phyloP scores from a whole-genome alignment of 2,888 invertebrate species.

The Clostera curtula region DNA sequence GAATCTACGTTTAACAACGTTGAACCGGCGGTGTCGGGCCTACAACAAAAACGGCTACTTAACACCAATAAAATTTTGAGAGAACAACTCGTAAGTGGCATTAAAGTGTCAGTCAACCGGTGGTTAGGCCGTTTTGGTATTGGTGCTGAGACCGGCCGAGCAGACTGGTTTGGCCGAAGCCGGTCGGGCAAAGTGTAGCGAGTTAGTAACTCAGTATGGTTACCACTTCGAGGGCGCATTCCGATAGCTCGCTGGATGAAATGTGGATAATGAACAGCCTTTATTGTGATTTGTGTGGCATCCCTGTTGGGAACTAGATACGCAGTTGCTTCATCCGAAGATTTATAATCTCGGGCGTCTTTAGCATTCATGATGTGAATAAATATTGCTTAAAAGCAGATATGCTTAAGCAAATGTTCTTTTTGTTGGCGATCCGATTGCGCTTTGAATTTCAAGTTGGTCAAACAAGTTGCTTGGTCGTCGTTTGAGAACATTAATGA shows the following conservation, averaged over 20 bases:
- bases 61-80: slow-evolving; percentile 64
- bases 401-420: slow-evolving; percentile 5
- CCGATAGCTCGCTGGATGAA: slow-evolving; percentile 61
- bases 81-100: slow-evolving; percentile 66
- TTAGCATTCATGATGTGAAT: slow-evolving; percentile 31
- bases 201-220: slow-evolving; percentile 54
- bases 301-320: slow-evolving; percentile 45
- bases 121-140: slow-evolving; percentile 45
- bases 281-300: slow-evolving; percentile 68
- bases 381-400: slow-evolving; percentile 22
- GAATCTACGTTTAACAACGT: slow-evolving; percentile 14
- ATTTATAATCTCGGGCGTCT: slow-evolving; percentile 30
- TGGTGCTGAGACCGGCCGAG: slow-evolving; percentile 29
- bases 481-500: no score
- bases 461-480: no score
- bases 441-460: no score
- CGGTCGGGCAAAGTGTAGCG: slow-evolving; percentile 67
- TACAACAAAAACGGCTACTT: slow-evolving; percentile 54
- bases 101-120: slow-evolving; percentile 72
- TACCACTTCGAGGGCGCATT: slow-evolving; percentile 69
- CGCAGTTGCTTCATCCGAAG: slow-evolving; percentile 21
- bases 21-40: slow-evolving; percentile 24
- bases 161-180: slow-evolving; percentile 54
- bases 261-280: slow-evolving; percentile 69
- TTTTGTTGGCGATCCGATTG: no score